A percentile compares a stretch with the other conserved stretches of the same genome.
These are phyloP conservation scores for Ecliptopera silaceata DNA, from an alignment of 2,888 invertebrate species.

Conservation along the genomic window DNA sequence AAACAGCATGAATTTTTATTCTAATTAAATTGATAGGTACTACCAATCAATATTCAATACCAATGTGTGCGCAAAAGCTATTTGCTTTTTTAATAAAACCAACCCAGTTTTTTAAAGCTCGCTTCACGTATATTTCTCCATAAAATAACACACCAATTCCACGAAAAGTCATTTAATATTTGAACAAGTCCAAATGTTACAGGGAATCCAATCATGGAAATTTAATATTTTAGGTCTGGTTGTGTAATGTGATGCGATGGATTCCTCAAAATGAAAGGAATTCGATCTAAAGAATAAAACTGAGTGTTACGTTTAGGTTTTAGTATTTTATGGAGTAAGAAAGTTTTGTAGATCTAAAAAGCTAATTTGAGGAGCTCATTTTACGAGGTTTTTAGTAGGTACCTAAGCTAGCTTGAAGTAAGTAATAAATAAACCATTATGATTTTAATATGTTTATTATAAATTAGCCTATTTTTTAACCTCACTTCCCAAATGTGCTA, in stretches of 20 bases:
- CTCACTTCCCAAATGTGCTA: too few relatives aligned
- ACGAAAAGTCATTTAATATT: background rate
- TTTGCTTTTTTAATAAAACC: background rate
- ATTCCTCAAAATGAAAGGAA: conserved; percentile 42
- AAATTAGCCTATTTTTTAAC: too few relatives aligned
- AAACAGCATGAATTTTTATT: too few relatives aligned
- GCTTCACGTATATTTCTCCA: background rate
- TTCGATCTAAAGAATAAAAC: conserved; percentile 48
- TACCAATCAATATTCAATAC: background rate
- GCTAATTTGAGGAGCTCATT: background rate
- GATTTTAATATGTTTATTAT: too few relatives aligned
- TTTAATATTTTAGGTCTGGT: conserved; percentile 29
- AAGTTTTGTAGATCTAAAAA: conserved; percentile 6
- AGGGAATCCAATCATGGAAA: conserved; percentile 27
- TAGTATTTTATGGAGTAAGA: conserved; percentile 2
- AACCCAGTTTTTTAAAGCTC: background rate
- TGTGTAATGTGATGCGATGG: conserved; percentile 15
- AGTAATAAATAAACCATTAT: too few relatives aligned
- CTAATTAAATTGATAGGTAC: too few relatives aligned
- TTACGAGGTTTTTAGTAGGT: too few relatives aligned
- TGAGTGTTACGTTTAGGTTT: conserved; percentile 44
- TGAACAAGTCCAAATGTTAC: conserved; percentile 21
- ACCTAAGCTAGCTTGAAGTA: too few relatives aligned
- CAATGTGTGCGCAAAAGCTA: background rate
- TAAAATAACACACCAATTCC: background rate